Evolutionary conservation across 2,888 invertebrate species (phyloP).

Genomic region (Heteromurus nitidus): DNA sequence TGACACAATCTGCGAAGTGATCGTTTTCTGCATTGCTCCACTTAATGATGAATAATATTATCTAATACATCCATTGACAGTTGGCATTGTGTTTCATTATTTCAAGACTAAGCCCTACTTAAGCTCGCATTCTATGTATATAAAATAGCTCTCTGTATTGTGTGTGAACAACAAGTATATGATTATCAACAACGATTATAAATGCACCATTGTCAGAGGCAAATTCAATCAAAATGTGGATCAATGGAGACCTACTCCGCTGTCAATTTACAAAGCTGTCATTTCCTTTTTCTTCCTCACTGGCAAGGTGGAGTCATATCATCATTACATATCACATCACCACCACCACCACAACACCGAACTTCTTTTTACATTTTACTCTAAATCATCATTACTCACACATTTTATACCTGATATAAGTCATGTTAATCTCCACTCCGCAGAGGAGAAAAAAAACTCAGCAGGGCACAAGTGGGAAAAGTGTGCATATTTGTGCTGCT

Average conservation of each 20-base stretch:
- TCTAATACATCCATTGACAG: conserved; percentile 40
- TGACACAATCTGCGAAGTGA: conserved; percentile 60
- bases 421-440: too few species aligned
- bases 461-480: too few species aligned
- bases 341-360: neutral
- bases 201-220: conserved; percentile 25
- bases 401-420: too few species aligned
- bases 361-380: neutral
- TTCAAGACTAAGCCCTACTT: conserved; percentile 61
- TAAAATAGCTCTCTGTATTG: too few species aligned
- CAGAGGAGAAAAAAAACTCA: too few species aligned
- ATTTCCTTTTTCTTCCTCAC: conserved; percentile 56
- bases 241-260: conserved; percentile 29
- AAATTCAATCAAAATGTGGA: conserved; percentile 25
- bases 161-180: conserved; percentile 29
- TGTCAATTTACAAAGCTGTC: conserved; percentile 50
- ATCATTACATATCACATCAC: too few species aligned
- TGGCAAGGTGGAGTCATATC: conserved; percentile 45
- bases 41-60: conserved; percentile 18
- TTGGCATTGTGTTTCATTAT: conserved; percentile 55
- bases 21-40: conserved; percentile 46
- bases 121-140: too few species aligned
- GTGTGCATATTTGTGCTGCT: too few species aligned
- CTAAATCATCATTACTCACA: too few species aligned
- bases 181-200: conserved; percentile 42